Conservation (phyloP, 1,140 invertebrate genomes). For the Euwallacea similis region DNA sequence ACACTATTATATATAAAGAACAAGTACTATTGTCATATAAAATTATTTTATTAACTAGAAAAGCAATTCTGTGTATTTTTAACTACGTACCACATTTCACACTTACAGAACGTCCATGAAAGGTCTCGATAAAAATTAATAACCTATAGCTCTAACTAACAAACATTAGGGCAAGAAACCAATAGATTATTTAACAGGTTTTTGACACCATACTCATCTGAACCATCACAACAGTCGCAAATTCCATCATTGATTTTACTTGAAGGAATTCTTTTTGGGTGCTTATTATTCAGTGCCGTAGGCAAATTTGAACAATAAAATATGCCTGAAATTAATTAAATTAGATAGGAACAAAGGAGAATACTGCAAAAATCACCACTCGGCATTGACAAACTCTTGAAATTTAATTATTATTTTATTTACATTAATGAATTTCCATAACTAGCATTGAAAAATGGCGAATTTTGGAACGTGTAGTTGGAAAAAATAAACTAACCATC, state of each 20-base stretch:
- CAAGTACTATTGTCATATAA: too few species aligned
- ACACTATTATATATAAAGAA: too few species aligned
- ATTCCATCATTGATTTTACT: conserved; percentile 88
- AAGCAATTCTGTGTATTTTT: not conserved
- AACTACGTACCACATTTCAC: not conserved
- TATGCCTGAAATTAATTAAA: conserved; percentile 20
- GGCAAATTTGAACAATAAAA: conserved; percentile 27
- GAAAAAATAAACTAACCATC: conserved; percentile 66
- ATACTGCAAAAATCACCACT: not conserved
- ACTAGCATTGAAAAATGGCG: conserved; percentile 52
- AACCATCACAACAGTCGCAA: conserved; percentile 89
- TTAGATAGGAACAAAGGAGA: not conserved
- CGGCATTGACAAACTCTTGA: too few species aligned
- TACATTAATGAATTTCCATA: conserved; percentile 28
- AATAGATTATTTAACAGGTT: conserved; percentile 27
- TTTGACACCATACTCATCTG: conserved; percentile 61
- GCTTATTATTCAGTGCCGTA: conserved; percentile 40
- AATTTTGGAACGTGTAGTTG: conserved; percentile 62
- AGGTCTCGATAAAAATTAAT: not conserved
- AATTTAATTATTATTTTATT: not conserved
- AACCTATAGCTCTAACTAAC: conserved; percentile 5
- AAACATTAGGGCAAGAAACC: conserved; percentile 45
- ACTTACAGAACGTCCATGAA: not conserved
- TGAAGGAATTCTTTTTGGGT: conserved; percentile 56
- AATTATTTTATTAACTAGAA: too few species aligned